Evolutionary conservation across 2,888 invertebrate species (phyloP), one percentile per base, ranked within the genome.

Genomic region (Fragum sueziense): DNA sequence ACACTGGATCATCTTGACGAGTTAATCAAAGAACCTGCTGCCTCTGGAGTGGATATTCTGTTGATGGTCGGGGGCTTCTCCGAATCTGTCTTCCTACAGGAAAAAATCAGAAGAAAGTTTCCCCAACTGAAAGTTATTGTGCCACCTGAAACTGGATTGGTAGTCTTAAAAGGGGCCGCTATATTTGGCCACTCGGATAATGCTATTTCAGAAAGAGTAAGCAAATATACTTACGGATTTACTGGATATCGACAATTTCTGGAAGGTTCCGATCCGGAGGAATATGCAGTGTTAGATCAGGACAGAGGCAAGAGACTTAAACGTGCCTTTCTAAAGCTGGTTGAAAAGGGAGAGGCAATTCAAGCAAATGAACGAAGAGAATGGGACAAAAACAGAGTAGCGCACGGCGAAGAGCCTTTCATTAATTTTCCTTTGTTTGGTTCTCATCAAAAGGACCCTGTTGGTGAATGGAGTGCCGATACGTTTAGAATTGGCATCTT

Each of bases 151-250:
- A 22, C 52, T 9, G n/a, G 52, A 14, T 6, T 52, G 52, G 52
- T 22, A n/a, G 52, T 52, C 22, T 22, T 52, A 17, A 52, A 14
- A 52, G 52, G 52, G 14, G 52, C 52, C 9, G 52, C 22, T 52
- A 52, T 52, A 9, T 52, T 52, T 52, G 52, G 52, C 6, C 52
- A 52, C 22, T n/a, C 6, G 6, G n/a, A 17, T n/a, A 6, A 9
- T 14, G 11, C n/a, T 52, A n/a, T 52, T n/a, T n/a, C 52, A 52
- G 52, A 52, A 22, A 52, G 52, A 52, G n/a, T 52, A 9, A 14
- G 52, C 22, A 52, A 52, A n/a, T 52, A 52, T 52, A 52, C 52
- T n/a, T 52, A 52, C n/a, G 52, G 52, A n/a, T 41, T 41, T 17
- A 41, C 17, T 41, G 41, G 41, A 41, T 41, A 11, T 41, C 9